These are phyloP conservation scores for Scolopax mira DNA, from an alignment of 2,113 vertebrate species.

Conservation along the genomic window DNA sequence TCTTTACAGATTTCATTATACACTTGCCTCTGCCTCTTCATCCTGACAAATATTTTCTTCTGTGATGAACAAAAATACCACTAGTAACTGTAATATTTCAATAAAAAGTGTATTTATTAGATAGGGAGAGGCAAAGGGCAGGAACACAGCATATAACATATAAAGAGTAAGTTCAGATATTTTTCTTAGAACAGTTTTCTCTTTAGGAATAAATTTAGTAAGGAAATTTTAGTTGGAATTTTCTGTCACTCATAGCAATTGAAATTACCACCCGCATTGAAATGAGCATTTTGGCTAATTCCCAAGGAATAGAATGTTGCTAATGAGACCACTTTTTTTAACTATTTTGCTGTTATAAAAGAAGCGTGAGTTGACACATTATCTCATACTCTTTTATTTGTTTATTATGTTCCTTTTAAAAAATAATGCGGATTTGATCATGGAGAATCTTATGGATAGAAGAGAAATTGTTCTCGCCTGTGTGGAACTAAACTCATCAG, in stretches of 20 bases:
- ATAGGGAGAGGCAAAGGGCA: neutral
- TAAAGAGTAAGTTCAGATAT: neutral
- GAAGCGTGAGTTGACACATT: neutral
- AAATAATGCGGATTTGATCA: neutral
- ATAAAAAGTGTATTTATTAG: neutral
- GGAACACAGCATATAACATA: neutral
- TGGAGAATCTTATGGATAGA: neutral
- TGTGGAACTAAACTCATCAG: neutral
- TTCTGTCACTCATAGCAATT: neutral
- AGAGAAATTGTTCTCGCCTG: neutral
- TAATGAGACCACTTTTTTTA: neutral
- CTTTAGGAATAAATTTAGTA: neutral
- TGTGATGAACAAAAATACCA: neutral
- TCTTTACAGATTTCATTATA: neutral
- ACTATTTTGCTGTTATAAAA: neutral
- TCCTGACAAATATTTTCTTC: neutral
- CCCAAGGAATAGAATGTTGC: neutral
- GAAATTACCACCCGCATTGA: neutral
- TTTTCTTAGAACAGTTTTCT: neutral
- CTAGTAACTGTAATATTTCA: neutral
- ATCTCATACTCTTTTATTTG: neutral
- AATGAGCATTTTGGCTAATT: neutral
- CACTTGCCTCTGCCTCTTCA: neutral
- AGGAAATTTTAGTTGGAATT: neutral
- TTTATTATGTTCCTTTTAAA: neutral